phyloP scores from a whole-genome alignment of 2,888 invertebrate genomes.

The Furcula furcula region DNA sequence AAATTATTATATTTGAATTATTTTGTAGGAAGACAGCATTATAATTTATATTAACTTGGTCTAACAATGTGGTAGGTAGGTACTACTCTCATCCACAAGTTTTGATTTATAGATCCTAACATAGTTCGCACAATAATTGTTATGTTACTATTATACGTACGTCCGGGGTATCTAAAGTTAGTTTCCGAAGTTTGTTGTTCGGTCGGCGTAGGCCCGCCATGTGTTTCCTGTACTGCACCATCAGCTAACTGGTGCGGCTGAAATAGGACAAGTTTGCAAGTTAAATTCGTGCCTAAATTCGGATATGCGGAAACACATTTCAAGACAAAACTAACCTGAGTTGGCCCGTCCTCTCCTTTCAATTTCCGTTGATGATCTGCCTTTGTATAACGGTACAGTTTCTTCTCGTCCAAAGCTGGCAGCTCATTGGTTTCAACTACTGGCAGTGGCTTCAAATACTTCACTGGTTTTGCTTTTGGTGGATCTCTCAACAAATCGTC shows the following conservation, averaged over 20 bases:
- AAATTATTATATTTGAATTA: too few relatives aligned
- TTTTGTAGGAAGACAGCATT: too few relatives aligned
- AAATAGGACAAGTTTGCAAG: conserved; percentile 25
- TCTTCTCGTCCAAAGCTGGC: conserved; percentile 54
- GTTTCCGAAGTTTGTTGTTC: conserved; percentile 70
- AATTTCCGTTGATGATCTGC: conserved; percentile 75
- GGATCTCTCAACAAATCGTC: conserved; percentile 50
- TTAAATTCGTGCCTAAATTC: conserved; percentile 9
- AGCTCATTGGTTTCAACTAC: conserved; percentile 47
- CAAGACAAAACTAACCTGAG: conserved; percentile 35
- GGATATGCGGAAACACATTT: conserved; percentile 13
- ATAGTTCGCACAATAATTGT: conserved; percentile 26
- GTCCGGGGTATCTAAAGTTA: conserved; percentile 57
- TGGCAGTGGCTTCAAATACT: conserved; percentile 57
- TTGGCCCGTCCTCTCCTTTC: conserved; percentile 46
- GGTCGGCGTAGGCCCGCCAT: conserved; percentile 35
- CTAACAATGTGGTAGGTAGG: too few relatives aligned
- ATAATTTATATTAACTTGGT: too few relatives aligned
- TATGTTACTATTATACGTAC: conserved; percentile 50
- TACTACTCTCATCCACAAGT: conserved; percentile 24
- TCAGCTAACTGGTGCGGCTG: conserved; percentile 35
- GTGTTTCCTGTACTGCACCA: conserved; percentile 29
- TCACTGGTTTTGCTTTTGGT: conserved; percentile 69
- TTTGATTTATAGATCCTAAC: conserved; percentile 30
- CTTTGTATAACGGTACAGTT: conserved; percentile 68